A percentile compares a stretch with the other conserved stretches of the same genome.
Conservation (phyloP, 1,140 invertebrate genomes). For the Ptiloglossa arizonensis region DNA sequence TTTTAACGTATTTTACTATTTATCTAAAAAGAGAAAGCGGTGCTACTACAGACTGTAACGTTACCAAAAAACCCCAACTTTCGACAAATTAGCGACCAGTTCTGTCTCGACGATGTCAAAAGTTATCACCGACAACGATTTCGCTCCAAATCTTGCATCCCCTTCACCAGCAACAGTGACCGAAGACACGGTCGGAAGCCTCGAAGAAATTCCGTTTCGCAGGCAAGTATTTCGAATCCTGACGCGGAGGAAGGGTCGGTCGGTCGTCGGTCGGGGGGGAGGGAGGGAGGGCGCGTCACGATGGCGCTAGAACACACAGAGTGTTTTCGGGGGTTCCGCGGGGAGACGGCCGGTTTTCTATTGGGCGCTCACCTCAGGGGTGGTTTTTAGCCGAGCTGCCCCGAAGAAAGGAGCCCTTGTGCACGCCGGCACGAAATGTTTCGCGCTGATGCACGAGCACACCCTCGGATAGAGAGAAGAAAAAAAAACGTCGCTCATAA, state of each 20-base stretch:
- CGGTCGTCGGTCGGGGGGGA: no score
- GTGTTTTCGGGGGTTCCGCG: constrained; percentile 25
- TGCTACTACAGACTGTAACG: no score
- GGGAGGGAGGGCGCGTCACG: constrained; percentile 22
- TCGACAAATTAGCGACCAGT: no score
- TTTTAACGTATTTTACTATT: no score
- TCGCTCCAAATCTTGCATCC: no score
- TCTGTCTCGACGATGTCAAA: no score
- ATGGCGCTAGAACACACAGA: constrained; percentile 49
- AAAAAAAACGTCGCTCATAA: constrained; percentile 75
- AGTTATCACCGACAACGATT: no score
- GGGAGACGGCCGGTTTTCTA: constrained; percentile 63
- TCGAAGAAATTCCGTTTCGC: neutral
- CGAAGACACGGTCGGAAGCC: no score
- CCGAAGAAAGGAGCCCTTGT: constrained; percentile 73
- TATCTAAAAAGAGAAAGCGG: no score
- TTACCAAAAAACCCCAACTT: no score
- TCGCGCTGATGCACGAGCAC: constrained; percentile 61
- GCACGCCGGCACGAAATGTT: constrained; percentile 69
- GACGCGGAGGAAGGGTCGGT: neutral
- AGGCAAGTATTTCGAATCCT: neutral
- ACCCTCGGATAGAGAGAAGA: constrained; percentile 67
- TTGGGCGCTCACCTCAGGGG: constrained; percentile 78
- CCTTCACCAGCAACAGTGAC: no score
- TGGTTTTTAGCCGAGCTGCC: constrained; percentile 78